Percentiles rank a stretch among this genome's conserved stretches.
These are phyloP conservation scores for Drosophila persimilis DNA, from an alignment of 1,140 invertebrate species.

Conservation along the genomic window DNA sequence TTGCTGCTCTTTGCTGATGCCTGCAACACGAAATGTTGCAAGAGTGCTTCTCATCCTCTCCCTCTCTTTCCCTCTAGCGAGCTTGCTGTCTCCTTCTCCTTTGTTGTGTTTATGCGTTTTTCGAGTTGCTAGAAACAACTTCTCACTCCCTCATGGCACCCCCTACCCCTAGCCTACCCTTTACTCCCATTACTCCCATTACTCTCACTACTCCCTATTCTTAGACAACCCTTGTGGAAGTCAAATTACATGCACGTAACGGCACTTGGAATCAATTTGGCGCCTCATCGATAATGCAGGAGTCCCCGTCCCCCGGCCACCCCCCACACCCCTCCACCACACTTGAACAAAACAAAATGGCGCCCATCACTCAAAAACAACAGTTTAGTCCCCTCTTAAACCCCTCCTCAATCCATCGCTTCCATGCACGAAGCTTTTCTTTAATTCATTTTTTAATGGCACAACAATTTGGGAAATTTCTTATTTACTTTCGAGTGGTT, in stretches of 20 bases:
- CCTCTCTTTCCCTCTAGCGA: too few relatives aligned
- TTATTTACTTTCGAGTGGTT: conserved; percentile 71
- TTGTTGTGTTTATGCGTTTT: too few relatives aligned
- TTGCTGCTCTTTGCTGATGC: conserved; percentile 17
- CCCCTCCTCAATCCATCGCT: neutral
- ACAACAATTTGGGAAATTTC: conserved; percentile 54
- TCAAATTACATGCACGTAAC: conserved; percentile 69
- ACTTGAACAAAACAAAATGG: conserved; percentile 62
- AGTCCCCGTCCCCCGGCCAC: neutral
- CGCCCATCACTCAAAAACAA: conserved; percentile 51
- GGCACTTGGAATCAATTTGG: conserved; percentile 75
- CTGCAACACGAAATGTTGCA: conserved; percentile 44
- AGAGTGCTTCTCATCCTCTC: too few relatives aligned
- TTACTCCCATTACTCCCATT: too few relatives aligned
- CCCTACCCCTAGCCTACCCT: too few relatives aligned
- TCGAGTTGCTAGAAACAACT: too few relatives aligned
- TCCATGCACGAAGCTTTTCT: conserved; percentile 17
- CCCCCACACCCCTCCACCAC: neutral
- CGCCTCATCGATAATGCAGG: conserved; percentile 74
- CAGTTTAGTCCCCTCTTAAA: neutral
- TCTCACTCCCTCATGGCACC: too few relatives aligned
- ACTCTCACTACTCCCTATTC: too few relatives aligned
- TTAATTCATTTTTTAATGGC: conserved; percentile 76
- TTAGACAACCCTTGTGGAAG: neutral
- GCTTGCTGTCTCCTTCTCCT: too few relatives aligned